A percentile compares a stretch with the other conserved stretches of the same genome.
phyloP scores from a whole-genome alignment of 1,140 invertebrate genomes.

The Heliconius congener region DNA sequence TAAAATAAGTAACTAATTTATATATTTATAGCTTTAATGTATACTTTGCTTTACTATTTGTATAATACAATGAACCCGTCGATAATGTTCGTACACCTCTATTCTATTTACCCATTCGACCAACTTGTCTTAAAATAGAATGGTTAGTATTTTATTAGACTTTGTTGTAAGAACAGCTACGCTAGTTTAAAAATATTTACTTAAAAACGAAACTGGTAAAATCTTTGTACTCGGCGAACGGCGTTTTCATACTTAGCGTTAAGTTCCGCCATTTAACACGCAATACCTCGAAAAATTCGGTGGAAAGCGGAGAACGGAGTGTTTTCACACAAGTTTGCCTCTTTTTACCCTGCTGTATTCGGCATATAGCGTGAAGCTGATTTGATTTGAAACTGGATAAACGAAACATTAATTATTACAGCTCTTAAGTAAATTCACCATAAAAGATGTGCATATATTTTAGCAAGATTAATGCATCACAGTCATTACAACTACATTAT shows the following conservation, averaged over 20 bases:
- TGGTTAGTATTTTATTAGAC: not conserved
- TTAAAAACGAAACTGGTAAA: not conserved
- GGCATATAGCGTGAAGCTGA: too few relatives aligned
- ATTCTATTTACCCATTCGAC: not conserved
- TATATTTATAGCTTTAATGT: too few relatives aligned
- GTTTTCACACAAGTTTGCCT: too few relatives aligned
- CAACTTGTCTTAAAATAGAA: not conserved
- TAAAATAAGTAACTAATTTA: too few relatives aligned
- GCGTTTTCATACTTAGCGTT: too few relatives aligned
- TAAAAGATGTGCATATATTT: not conserved
- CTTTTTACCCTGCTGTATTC: too few relatives aligned
- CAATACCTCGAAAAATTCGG: too few relatives aligned
- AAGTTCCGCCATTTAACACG: too few relatives aligned
- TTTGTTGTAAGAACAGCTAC: not conserved
- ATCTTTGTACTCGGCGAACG: too few relatives aligned
- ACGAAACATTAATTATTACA: not conserved
- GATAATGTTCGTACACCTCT: slow-evolving; percentile 7
- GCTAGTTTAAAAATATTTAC: not conserved
- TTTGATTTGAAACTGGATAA: not conserved
- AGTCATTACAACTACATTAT: slow-evolving; percentile 1
- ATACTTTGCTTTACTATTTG: not conserved
- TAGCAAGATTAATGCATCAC: not conserved
- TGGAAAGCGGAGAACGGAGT: too few relatives aligned
- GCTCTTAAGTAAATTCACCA: not conserved
- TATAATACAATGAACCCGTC: not conserved